These are phyloP conservation scores for Branchellion lobata DNA, from an alignment of 2,888 invertebrate species.

Conservation along the genomic window DNA sequence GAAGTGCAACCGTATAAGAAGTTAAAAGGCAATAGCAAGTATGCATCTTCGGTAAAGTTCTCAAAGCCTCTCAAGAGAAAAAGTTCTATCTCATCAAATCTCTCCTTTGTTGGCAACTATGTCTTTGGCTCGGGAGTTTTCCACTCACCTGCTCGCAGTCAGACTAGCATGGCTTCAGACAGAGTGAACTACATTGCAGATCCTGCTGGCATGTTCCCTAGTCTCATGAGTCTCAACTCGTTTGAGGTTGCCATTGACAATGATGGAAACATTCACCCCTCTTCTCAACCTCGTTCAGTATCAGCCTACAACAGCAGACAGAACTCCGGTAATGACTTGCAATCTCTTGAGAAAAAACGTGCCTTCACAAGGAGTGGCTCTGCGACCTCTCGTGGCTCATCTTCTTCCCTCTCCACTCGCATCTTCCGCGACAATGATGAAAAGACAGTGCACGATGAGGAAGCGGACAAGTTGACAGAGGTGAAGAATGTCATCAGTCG, in stretches of 20 bases:
- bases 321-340: conserved; percentile 31
- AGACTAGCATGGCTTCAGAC: conserved; percentile 27
- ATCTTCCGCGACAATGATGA: conserved; percentile 7
- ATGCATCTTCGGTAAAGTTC: not conserved
- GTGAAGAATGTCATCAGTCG: conserved; percentile 17
- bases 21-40: not conserved
- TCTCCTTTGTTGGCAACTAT: conserved; percentile 35
- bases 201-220: conserved; percentile 30
- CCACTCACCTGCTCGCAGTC: conserved; percentile 6
- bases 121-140: conserved; percentile 32
- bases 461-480: conserved; percentile 35
- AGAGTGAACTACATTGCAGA: conserved; percentile 30
- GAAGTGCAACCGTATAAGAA: conserved; percentile 11
- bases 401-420: conserved; percentile 15
- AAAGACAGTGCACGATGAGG: conserved; percentile 18
- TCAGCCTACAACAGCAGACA: conserved; percentile 38
- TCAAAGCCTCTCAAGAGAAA: conserved; percentile 5
- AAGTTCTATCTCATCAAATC: conserved; percentile 33
- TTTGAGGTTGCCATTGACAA: not conserved
- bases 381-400: conserved; percentile 18
- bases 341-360: not conserved
- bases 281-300: conserved; percentile 25
- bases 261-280: not conserved
- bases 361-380: conserved; percentile 13
- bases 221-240: conserved; percentile 31